Evolutionary conservation across 2,113 vertebrate genomes (phyloP).

Genomic region (Orycteropus afer): DNA sequence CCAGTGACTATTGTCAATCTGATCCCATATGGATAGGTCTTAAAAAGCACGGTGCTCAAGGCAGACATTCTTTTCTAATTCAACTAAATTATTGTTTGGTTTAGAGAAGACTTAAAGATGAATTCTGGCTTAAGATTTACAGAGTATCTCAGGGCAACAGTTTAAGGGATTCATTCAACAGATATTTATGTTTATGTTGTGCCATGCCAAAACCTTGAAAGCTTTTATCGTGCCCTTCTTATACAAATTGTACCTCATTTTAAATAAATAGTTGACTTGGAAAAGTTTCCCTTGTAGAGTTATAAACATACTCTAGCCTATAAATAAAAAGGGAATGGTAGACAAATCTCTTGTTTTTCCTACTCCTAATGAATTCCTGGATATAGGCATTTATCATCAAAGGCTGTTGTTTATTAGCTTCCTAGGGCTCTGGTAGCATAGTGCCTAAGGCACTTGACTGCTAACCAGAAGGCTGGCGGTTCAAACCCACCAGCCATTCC

Average conservation of each 20-base stretch:
- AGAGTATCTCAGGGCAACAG: too few relatives aligned
- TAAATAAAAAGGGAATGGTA: background rate
- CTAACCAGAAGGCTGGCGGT: too few relatives aligned
- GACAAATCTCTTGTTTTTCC: background rate
- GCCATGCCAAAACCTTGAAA: background rate
- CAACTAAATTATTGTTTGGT: too few relatives aligned
- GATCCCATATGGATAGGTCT: too few relatives aligned
- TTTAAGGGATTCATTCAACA: background rate
- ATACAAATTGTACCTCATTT: background rate
- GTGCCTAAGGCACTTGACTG: too few relatives aligned
- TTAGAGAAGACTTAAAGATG: too few relatives aligned
- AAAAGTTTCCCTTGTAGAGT: background rate
- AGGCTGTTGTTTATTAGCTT: background rate
- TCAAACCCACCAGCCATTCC: too few relatives aligned
- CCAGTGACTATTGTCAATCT: too few relatives aligned
- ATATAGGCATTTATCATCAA: background rate
- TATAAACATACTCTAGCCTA: background rate
- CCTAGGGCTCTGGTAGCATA: background rate
- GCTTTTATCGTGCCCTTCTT: background rate
- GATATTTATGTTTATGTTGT: background rate
- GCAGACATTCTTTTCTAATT: too few relatives aligned
- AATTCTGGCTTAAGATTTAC: too few relatives aligned
- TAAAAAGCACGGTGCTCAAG: too few relatives aligned
- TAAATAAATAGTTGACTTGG: background rate
- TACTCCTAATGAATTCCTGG: background rate